These are phyloP conservation scores for Chloroclystis v-ata DNA, from an alignment of 2,888 invertebrate species.

Conservation along the genomic window DNA sequence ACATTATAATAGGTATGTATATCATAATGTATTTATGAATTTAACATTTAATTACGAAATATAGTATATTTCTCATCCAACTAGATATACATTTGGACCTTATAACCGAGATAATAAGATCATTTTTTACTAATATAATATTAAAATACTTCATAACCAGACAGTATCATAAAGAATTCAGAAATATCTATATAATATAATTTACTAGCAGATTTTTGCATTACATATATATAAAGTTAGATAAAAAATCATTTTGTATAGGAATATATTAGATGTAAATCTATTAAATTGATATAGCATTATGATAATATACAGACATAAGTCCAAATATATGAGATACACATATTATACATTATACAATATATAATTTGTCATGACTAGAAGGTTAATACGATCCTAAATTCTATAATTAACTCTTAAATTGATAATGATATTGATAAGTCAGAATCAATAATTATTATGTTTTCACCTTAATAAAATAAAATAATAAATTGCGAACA, in stretches of 20 bases:
- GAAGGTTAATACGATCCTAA: conserved; percentile 13
- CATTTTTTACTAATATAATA: not conserved
- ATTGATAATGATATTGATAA: conserved; percentile 1
- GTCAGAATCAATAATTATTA: not conserved
- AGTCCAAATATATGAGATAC: not conserved
- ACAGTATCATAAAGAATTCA: not conserved
- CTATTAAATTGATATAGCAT: not conserved
- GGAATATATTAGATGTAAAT: too few species aligned
- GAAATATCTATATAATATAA: not conserved
- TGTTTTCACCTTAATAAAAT: not conserved
- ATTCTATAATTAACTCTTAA: conserved; percentile 7
- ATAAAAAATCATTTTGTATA: too few species aligned
- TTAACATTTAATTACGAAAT: too few species aligned
- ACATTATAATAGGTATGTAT: too few species aligned
- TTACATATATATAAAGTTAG: too few species aligned
- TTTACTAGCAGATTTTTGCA: too few species aligned
- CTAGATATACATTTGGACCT: conserved; percentile 12
- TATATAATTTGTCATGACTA: conserved; percentile 28
- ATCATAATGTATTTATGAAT: too few species aligned
- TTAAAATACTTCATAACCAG: not conserved
- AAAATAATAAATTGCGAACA: not conserved
- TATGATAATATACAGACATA: not conserved
- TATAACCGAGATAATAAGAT: conserved; percentile 14
- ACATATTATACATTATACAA: conserved; percentile 2
- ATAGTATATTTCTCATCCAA: not conserved